Base-by-base conservation (phyloP, 1,140 invertebrate species). In the Homalodisca vitripennis region DNA sequence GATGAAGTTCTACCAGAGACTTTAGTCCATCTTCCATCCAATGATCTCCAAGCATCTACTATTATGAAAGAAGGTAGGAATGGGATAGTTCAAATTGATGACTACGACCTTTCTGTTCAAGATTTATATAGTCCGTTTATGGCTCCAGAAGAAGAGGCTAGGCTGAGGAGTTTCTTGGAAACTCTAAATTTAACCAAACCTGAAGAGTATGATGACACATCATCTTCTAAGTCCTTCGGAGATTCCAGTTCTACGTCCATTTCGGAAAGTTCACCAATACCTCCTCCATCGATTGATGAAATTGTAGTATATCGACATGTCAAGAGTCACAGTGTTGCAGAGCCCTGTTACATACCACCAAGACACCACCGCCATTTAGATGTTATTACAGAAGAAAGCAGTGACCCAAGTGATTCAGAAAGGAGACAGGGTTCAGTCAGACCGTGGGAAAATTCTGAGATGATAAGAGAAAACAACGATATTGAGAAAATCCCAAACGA, bases 301-400 rank as follows among this genome's bases (percentile, higher is more conserved):
- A 48, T 70, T 20, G 66, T 71, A 22, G 30, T 71, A 0, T 68
- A 71, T 46, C 68, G 63, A 55, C 48, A 67, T 29, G 32, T 51
- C 17, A 70, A 57, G 17, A 64, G 34, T 17, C 55, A 66, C 26
- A 30, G 68, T 24, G 41, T 67, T 13, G 62, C 69, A 2, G 65
- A 70, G 48, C 53, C 71, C 2, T 70, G 64, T 63, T 74, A 72
- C 63, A 71, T 73, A 62, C 66, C 62, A 26, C 24, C 72, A n/a
- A 65, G 66, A 20, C 26, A 70, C 22, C 31, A 67, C 41, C 66
- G 74, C 3, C 70, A 73, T 62, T 62, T 77, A 12, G 76, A 77
- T 24, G 76, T 77, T 6, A 77, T 77, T n/a, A 68, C 66, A 13
- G 76, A 77, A 67, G 76, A 77, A 64, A 72, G 53, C 10, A 75